Percentiles rank a stretch among this genome's conserved stretches.
These are phyloP conservation scores for Drosophila kambysellisi DNA, from an alignment of 2,888 invertebrate species.

Conservation along the genomic window DNA sequence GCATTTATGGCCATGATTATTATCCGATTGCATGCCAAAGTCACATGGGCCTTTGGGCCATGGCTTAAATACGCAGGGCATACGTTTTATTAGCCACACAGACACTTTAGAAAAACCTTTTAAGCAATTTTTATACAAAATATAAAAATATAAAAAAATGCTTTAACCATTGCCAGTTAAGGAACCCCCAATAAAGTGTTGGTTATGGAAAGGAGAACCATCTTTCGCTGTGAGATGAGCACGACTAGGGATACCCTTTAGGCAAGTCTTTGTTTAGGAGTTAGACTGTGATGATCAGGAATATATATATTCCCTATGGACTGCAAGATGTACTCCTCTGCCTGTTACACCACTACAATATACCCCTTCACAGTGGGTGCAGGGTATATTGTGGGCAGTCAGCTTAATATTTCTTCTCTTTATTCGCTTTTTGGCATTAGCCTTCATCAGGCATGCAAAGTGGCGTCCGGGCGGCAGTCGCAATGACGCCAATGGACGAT, in stretches of 20 bases:
- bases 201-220: conserved; percentile 11
- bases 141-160: conserved; percentile 41
- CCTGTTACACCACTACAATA: neutral
- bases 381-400: neutral
- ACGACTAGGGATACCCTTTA: neutral
- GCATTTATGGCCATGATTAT: conserved; percentile 16
- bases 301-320: neutral
- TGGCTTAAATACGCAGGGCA: conserved; percentile 30
- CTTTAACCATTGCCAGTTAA: conserved; percentile 30
- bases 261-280: neutral
- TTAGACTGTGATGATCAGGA: neutral
- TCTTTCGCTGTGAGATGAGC: conserved; percentile 3
- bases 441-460: conserved; percentile 52
- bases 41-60: conserved; percentile 2
- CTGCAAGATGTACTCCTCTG: neutral
- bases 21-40: conserved; percentile 29
- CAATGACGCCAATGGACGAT: conserved; percentile 61
- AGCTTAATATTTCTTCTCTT: neutral
- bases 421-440: conserved; percentile 41
- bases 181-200: conserved; percentile 25
- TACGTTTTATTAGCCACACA: conserved; percentile 42
- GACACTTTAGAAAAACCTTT: conserved; percentile 54
- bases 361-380: neutral
- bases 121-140: conserved; percentile 49
- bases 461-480: conserved; percentile 49